phyloP scores from a whole-genome alignment of 2,888 invertebrate species.

The Phengaris alcon region DNA sequence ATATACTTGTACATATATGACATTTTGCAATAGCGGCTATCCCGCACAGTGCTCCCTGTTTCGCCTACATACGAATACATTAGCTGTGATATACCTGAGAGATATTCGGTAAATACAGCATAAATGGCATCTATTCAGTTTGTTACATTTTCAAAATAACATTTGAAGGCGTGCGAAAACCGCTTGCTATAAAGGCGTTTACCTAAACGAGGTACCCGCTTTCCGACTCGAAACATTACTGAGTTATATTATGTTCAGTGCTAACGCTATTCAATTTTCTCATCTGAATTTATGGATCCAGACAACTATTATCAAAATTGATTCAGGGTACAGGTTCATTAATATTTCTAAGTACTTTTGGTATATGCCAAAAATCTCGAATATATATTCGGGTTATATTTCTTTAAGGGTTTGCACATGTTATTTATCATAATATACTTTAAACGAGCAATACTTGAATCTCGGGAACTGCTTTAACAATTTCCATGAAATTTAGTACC shows the following conservation, averaged over 20 bases:
- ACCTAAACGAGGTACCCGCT: conserved; percentile 47
- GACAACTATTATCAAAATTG: not conserved
- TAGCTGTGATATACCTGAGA: not conserved
- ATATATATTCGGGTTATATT: too few relatives aligned
- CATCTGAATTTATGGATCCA: conserved; percentile 24
- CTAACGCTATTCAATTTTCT: conserved; percentile 35
- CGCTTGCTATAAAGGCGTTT: conserved; percentile 41
- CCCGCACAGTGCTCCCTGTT: too few relatives aligned
- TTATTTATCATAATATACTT: too few relatives aligned
- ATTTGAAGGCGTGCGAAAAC: conserved; percentile 47
- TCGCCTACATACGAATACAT: not conserved
- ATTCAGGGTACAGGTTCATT: not conserved
- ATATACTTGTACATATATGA: too few relatives aligned
- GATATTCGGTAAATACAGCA: not conserved
- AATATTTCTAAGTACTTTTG: too few relatives aligned
- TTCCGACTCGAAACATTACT: conserved; percentile 31
- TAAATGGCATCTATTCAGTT: not conserved
- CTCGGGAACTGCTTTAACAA: too few relatives aligned
- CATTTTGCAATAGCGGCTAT: too few relatives aligned
- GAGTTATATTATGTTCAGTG: conserved; percentile 27
- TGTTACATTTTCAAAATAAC: conserved; percentile 47
- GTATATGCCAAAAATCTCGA: too few relatives aligned
- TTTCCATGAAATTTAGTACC: too few relatives aligned
- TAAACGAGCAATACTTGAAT: too few relatives aligned
- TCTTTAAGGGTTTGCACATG: too few relatives aligned